Evolutionary conservation across 2,113 vertebrate species (phyloP).

Genomic region (Forbesichthys agassizii): DNA sequence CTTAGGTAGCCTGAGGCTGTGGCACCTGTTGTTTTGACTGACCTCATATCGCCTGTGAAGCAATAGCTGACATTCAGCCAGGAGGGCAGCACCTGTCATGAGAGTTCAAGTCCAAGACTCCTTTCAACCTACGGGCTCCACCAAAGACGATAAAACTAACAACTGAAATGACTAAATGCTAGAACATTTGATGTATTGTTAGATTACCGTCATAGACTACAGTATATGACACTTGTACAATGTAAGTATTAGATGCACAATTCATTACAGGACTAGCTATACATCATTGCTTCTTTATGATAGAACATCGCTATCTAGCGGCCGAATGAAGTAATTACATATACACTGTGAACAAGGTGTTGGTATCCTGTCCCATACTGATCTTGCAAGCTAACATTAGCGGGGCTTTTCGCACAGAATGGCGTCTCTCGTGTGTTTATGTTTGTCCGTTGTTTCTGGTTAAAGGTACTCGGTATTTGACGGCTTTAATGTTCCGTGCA

Average conservation of each 20-base stretch:
- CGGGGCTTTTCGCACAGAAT: conserved; percentile 68
- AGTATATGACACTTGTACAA: no score
- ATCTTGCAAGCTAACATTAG: conserved; percentile 40
- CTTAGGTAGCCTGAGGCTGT: conserved; percentile 19
- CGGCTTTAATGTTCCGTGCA: conserved; percentile 81
- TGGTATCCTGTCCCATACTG: conserved; percentile 45
- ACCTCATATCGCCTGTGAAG: conserved; percentile 13
- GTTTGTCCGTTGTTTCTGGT: conserved; percentile 67
- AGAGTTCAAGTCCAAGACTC: conserved; percentile 27
- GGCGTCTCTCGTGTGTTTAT: conserved; percentile 53
- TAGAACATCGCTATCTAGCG: conserved; percentile 29
- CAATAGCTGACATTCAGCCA: conserved; percentile 27
- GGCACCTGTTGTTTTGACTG: conserved; percentile 38
- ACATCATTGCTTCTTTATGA: not conserved
- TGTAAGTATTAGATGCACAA: no score
- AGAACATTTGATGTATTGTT: no score
- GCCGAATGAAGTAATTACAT: not conserved
- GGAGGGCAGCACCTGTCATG: conserved; percentile 41
- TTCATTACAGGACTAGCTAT: not conserved
- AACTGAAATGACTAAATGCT: no score
- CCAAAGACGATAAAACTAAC: not conserved
- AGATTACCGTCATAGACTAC: no score
- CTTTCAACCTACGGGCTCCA: conserved; percentile 13
- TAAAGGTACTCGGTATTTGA: conserved; percentile 62
- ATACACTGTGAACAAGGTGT: not conserved